Evolutionary conservation across 2,797 vertebrate species (phyloP).

Genomic region (Hydrophis major): DNA sequence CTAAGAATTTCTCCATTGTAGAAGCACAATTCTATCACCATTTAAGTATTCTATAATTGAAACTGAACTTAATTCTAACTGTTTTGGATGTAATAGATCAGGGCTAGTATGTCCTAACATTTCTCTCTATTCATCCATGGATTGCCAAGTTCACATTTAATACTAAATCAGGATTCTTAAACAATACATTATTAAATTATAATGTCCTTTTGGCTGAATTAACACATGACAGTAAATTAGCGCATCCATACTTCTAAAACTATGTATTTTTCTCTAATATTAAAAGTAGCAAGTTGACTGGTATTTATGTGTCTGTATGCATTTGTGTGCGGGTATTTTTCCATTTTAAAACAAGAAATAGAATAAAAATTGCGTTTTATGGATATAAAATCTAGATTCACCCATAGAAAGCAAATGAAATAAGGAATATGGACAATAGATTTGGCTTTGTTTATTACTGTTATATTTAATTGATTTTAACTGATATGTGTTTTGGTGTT

Average conservation of each 20-base stretch:
- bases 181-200: background rate
- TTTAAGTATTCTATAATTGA: background rate
- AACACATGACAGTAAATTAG: background rate
- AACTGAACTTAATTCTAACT: background rate
- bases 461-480: background rate
- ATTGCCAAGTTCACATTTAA: background rate
- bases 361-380: background rate
- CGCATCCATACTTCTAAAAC: background rate
- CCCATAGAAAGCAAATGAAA: background rate
- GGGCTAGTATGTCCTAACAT: background rate
- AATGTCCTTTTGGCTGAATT: background rate
- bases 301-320: background rate
- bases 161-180: background rate
- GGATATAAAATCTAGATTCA: background rate
- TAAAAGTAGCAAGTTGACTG: background rate
- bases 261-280: background rate
- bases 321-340: background rate
- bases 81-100: background rate
- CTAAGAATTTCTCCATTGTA: background rate
- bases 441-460: background rate
- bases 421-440: background rate
- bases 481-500: background rate
- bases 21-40: background rate
- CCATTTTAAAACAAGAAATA: background rate
- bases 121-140: background rate